These are phyloP conservation scores for Toxostoma redivivum DNA, from an alignment of 2,113 vertebrate genomes.

Conservation along the genomic window DNA sequence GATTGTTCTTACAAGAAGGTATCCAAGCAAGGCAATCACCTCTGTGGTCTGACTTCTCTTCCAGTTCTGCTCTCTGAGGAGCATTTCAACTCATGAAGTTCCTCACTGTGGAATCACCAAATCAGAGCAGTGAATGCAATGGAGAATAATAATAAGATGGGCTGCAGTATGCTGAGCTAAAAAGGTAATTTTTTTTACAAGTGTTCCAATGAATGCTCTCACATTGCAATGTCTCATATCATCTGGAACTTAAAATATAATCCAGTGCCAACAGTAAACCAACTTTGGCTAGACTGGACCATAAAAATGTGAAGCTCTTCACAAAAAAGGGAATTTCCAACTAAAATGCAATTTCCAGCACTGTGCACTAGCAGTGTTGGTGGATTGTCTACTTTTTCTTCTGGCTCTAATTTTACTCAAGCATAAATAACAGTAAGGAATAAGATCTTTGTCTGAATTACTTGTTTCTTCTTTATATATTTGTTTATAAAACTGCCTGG, in stretches of 20 bases:
- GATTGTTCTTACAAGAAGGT: background rate
- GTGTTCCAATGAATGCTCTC: background rate
- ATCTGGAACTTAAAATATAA: background rate
- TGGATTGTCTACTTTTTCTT: background rate
- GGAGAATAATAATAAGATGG: background rate
- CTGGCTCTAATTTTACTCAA: background rate
- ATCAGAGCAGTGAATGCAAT: background rate
- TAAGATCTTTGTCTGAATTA: background rate
- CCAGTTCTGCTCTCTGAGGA: background rate
- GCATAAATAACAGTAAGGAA: background rate
- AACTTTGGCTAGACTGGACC: background rate
- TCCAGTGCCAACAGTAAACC: background rate
- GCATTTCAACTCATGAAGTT: background rate
- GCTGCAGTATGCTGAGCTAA: background rate
- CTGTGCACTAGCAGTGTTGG: background rate
- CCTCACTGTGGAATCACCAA: background rate
- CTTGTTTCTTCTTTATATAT: background rate
- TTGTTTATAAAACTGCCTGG: slow-evolving; percentile 9
- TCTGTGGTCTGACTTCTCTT: background rate
- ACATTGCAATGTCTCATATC: background rate
- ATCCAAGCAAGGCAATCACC: background rate
- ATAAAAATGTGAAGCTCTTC: background rate
- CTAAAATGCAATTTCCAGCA: background rate
- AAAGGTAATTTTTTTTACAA: background rate
- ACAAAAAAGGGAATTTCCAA: background rate